phyloP scores from a whole-genome alignment of 2,888 invertebrate genomes.

The Drosophila lutescens region DNA sequence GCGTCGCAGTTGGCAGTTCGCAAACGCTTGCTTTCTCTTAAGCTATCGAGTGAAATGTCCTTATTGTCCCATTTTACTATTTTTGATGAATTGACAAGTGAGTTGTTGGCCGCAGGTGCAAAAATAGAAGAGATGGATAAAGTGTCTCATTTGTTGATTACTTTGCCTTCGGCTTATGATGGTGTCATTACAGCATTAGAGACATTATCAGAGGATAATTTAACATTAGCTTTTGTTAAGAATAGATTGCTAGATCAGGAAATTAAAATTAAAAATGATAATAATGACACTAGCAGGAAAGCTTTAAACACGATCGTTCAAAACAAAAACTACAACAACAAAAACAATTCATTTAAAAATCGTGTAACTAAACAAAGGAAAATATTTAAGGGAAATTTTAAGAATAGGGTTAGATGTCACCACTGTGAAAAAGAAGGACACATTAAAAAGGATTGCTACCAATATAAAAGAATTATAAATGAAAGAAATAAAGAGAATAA shows the following conservation, averaged over 20 bases:
- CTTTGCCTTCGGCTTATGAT: too few relatives aligned
- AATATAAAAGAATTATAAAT: too few relatives aligned
- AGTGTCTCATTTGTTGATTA: neutral
- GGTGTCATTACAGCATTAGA: neutral
- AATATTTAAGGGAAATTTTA: too few relatives aligned
- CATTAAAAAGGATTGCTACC: too few relatives aligned
- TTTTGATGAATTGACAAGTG: neutral
- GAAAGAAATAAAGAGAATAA: too few relatives aligned
- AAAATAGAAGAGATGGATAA: neutral
- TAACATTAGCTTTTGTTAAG: neutral
- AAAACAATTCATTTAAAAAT: too few relatives aligned
- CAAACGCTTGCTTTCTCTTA: neutral
- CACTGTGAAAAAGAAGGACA: too few relatives aligned
- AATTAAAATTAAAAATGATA: neutral
- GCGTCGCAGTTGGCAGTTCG: conserved; percentile 17
- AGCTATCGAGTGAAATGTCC: conserved; percentile 6
- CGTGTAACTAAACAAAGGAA: too few relatives aligned
- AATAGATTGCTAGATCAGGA: neutral
- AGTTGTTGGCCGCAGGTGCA: neutral
- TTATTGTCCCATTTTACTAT: conserved; percentile 2
- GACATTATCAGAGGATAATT: neutral
- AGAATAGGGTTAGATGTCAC: too few relatives aligned
- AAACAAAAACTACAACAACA: too few relatives aligned
- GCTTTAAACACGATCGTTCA: too few relatives aligned
- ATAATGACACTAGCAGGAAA: too few relatives aligned